phyloP scores from a whole-genome alignment of 2,888 invertebrate genomes.

The Cantharis lateralis region DNA sequence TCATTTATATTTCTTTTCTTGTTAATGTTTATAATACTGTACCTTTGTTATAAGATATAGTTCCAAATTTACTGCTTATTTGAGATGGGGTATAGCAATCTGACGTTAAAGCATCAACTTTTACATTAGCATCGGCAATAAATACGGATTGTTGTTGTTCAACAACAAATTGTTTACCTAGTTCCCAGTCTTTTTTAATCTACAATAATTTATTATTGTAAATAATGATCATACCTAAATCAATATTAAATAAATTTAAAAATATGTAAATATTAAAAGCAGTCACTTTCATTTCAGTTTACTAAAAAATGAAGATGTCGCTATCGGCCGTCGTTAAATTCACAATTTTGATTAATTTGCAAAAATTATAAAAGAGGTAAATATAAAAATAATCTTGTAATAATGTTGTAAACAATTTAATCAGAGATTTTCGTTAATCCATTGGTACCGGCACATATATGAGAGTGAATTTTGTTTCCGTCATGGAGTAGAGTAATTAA shows the following conservation, averaged over 20 bases:
- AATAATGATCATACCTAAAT: not conserved
- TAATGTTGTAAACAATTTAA: too few relatives aligned
- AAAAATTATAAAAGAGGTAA: too few relatives aligned
- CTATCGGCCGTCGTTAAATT: too few relatives aligned
- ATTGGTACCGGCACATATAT: too few relatives aligned
- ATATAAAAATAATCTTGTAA: too few relatives aligned
- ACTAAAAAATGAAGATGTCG: too few relatives aligned
- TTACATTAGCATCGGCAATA: conserved; percentile 61
- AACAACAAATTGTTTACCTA: conserved; percentile 71
- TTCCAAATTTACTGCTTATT: conserved; percentile 67
- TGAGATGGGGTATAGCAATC: conserved; percentile 60
- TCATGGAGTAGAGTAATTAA: too few relatives aligned
- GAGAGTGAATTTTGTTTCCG: too few relatives aligned
- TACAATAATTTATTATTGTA: conserved; percentile 40
- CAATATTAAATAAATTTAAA: not conserved
- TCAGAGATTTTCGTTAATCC: too few relatives aligned
- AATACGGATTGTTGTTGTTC: conserved; percentile 71
- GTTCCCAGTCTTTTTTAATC: conserved; percentile 67
- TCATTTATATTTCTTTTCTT: not conserved
- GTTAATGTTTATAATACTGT: not conserved
- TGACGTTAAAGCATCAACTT: conserved; percentile 63
- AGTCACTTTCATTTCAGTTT: too few relatives aligned
- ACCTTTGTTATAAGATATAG: conserved; percentile 72
- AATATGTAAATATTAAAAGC: too few relatives aligned
- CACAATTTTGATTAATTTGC: too few relatives aligned